Conservation (phyloP, 2,797 vertebrate genomes). For the Tauraco hartlaubi region DNA sequence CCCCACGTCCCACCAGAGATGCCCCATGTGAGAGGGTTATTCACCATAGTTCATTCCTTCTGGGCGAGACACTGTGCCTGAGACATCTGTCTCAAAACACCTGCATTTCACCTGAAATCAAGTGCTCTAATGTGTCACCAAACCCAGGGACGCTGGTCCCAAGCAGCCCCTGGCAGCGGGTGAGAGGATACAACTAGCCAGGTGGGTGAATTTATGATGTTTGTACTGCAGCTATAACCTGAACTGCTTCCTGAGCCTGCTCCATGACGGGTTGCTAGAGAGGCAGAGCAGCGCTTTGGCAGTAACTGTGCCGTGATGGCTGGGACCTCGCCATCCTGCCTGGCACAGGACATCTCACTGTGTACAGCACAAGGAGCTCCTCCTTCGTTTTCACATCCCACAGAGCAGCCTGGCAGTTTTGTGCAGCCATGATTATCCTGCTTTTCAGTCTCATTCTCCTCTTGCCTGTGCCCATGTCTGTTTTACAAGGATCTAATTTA, state of each 20-base stretch:
- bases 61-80: not conserved
- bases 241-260: not conserved
- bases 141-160: not conserved
- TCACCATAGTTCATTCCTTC: not conserved
- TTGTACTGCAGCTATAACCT: not conserved
- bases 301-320: not conserved
- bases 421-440: not conserved
- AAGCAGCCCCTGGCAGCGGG: not conserved
- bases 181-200: not conserved
- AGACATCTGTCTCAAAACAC: not conserved
- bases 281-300: not conserved
- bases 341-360: not conserved
- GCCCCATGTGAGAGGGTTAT: accelerated
- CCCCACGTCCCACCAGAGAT: accelerated
- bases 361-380: not conserved
- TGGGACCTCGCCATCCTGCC: not conserved
- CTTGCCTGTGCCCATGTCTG: not conserved
- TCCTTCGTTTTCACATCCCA: not conserved
- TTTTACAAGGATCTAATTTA: not conserved
- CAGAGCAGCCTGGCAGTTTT: not conserved
- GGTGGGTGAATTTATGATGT: not conserved
- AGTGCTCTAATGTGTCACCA: not conserved
- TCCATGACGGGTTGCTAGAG: not conserved
- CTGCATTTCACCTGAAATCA: not conserved
- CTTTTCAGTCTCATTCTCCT: not conserved